A percentile compares a stretch with the other conserved stretches of the same genome.
Conservation (phyloP, 2,797 vertebrate genomes). For the Glyptemys insculpta region DNA sequence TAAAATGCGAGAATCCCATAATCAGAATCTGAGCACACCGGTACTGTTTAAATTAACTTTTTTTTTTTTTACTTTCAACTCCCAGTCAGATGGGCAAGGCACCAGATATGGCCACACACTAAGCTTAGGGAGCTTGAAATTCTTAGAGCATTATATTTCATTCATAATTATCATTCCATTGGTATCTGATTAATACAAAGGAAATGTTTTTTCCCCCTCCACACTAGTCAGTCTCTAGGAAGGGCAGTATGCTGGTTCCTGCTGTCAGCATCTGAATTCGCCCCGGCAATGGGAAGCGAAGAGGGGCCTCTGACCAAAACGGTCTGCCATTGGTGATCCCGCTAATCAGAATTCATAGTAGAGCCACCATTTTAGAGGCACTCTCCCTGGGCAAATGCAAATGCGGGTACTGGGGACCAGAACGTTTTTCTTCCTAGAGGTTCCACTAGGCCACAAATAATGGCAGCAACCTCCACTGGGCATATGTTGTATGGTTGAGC, state of each 20-base stretch:
- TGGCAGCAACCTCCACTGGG: background rate
- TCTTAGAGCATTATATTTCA: background rate
- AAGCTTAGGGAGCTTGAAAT: background rate
- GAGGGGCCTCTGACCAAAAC: background rate
- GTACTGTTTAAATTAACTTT: too few relatives aligned
- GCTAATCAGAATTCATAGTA: background rate
- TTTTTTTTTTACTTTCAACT: too few relatives aligned
- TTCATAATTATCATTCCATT: background rate
- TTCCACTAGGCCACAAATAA: background rate
- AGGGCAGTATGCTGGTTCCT: background rate
- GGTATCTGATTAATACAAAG: background rate
- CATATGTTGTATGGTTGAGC: background rate
- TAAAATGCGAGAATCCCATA: background rate
- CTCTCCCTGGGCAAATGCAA: background rate
- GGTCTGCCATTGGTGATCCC: background rate
- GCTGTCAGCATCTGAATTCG: background rate
- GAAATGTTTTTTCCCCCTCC: background rate
- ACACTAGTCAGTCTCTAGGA: background rate
- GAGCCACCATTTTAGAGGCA: background rate
- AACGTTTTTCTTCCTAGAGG: background rate
- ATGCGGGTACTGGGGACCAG: background rate
- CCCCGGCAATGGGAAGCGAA: background rate
- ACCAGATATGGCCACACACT: background rate
- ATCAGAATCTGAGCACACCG: background rate
- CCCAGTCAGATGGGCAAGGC: background rate